A percentile compares a stretch with the other conserved stretches of the same genome.
These are phyloP conservation scores for Penaeus monodon DNA, from an alignment of 2,888 invertebrate species.

Conservation along the genomic window DNA sequence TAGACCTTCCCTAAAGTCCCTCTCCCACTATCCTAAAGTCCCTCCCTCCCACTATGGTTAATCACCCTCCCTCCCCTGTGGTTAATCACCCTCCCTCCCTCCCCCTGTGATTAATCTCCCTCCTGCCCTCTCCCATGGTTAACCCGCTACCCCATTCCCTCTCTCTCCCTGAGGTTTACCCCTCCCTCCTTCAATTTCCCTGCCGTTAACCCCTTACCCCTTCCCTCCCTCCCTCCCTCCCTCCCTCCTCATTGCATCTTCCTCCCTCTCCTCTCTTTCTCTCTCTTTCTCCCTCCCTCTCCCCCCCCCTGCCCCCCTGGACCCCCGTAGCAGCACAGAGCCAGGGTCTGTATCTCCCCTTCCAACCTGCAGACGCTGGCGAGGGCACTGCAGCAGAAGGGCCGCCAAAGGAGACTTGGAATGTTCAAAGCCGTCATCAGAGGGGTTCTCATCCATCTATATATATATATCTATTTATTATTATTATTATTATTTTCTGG, in stretches of 20 bases:
- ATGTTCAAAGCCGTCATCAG: constrained; percentile 52
- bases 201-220: neutral
- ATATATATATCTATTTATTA: neutral
- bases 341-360: constrained; percentile 24
- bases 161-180: neutral
- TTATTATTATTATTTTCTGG: constrained; percentile 4
- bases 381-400: constrained; percentile 50
- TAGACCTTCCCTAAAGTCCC: no score
- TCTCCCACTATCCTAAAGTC: no score
- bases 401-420: constrained; percentile 44
- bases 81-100: neutral
- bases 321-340: neutral
- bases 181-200: neutral
- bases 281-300: neutral
- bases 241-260: neutral
- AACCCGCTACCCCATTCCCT: neutral
- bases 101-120: neutral
- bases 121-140: no score
- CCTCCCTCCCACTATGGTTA: no score
- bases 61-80: no score
- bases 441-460: constrained; percentile 35
- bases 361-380: constrained; percentile 50
- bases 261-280: neutral
- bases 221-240: neutral
- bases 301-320: neutral